phyloP scores from a whole-genome alignment of 2,113 vertebrate species.

The Saguinus midas region DNA sequence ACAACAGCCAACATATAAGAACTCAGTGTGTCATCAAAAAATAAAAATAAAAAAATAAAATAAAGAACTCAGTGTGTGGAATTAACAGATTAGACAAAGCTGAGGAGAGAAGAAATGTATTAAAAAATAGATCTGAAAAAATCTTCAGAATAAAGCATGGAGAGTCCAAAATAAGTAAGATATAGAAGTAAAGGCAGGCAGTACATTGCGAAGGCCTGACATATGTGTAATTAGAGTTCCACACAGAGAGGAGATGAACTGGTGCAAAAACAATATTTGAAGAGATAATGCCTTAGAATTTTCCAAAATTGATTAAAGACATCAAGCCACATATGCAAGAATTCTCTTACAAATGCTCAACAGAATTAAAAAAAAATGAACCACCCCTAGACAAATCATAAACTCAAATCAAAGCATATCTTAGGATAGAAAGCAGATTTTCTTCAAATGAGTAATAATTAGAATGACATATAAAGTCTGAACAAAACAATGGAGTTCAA shows the following conservation, averaged over 20 bases:
- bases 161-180: neutral
- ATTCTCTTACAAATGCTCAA: neutral
- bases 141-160: neutral
- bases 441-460: neutral
- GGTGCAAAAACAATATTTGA: neutral
- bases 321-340: neutral
- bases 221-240: neutral
- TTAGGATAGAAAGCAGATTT: neutral
- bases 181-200: neutral
- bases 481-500: conserved; percentile 14
- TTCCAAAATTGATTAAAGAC: neutral
- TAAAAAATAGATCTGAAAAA: neutral
- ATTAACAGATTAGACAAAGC: neutral
- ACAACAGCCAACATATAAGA: conserved; percentile 4
- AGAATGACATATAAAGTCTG: neutral
- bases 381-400: neutral
- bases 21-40: neutral
- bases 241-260: neutral
- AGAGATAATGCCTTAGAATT: neutral
- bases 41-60: too few species aligned
- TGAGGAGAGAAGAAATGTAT: neutral
- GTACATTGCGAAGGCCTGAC: neutral
- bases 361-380: neutral
- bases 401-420: neutral
- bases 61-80: neutral